Evolutionary conservation across 1,140 invertebrate genomes (phyloP).

Genomic region (Sitodiplosis mosellana): DNA sequence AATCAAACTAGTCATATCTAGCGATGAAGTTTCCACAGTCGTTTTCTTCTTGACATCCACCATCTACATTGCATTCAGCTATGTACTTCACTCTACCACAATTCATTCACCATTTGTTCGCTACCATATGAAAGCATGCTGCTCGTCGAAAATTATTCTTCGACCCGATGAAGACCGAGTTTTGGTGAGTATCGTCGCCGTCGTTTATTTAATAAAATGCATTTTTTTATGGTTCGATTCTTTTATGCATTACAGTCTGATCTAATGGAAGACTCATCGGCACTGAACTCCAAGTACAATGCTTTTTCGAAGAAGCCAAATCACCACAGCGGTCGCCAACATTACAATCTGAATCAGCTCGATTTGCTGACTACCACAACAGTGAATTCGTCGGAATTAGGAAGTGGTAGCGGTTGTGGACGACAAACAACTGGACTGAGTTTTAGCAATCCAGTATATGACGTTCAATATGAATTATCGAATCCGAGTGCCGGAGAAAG

Average conservation of each 20-base stretch:
- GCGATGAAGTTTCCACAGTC: constrained; percentile 59
- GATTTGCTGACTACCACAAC: constrained; percentile 1
- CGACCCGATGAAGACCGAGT: constrained; percentile 64
- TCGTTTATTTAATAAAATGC: background rate
- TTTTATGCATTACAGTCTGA: background rate
- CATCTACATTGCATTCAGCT: constrained; percentile 51
- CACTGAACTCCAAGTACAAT: background rate
- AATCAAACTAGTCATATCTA: constrained; percentile 55
- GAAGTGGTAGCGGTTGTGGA: no score
- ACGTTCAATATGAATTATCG: constrained; percentile 44
- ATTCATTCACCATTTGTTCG: constrained; percentile 63
- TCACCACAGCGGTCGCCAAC: no score
- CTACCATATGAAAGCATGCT: constrained; percentile 59
- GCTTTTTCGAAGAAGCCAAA: background rate
- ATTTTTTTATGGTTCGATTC: background rate
- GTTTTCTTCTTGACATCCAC: constrained; percentile 70
- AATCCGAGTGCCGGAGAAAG: constrained; percentile 35
- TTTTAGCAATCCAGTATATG: constrained; percentile 57
- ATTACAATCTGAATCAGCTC: no score
- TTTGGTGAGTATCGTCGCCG: no score
- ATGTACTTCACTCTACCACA: constrained; percentile 52
- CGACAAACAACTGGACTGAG: constrained; percentile 16
- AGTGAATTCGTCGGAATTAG: constrained; percentile 3
- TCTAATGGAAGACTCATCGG: background rate
- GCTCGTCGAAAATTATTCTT: constrained; percentile 49